A percentile compares a stretch with the other conserved stretches of the same genome.
Conservation (phyloP, 1,140 invertebrate species). For the Euwallacea fornicatus region DNA sequence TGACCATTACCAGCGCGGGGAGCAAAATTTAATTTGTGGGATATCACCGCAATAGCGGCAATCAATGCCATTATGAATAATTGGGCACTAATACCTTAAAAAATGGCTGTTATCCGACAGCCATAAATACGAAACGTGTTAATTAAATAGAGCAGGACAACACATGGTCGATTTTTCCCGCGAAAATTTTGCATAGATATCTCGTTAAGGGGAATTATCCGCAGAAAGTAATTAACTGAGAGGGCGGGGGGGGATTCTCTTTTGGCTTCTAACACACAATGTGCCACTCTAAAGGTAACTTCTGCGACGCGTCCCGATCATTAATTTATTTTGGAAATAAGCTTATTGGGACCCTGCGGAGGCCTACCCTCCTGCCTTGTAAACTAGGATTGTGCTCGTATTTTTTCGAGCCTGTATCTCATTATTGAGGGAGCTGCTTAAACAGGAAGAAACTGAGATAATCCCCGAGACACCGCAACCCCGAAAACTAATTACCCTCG, state of each 20-base stretch:
- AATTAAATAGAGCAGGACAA: constrained; percentile 35
- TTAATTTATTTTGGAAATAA: constrained; percentile 54
- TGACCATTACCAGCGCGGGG: constrained; percentile 17
- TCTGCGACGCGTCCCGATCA: constrained; percentile 49
- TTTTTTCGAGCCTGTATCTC: constrained; percentile 47
- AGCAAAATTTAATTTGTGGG: constrained; percentile 25
- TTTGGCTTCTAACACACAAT: constrained; percentile 50
- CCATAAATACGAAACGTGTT: constrained; percentile 37
- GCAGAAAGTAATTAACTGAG: constrained; percentile 50
- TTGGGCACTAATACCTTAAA: constrained; percentile 35
- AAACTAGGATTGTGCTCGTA: constrained; percentile 41
- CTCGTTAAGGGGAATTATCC: constrained; percentile 50
- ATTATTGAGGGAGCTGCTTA: constrained; percentile 47
- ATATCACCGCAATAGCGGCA: constrained; percentile 11
- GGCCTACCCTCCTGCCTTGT: constrained; percentile 30
- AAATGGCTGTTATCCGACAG: constrained; percentile 36
- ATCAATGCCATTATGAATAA: constrained; percentile 14
- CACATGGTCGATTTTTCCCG: constrained; percentile 40
- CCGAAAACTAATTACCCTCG: constrained; percentile 45
- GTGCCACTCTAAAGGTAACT: constrained; percentile 52
- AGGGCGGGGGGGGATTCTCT: constrained; percentile 43
- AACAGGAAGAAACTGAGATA: constrained; percentile 48
- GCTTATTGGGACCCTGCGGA: constrained; percentile 49
- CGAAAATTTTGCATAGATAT: constrained; percentile 48
- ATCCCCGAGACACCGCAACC: constrained; percentile 45